Conservation (phyloP, 2,113 vertebrate species). For the Propithecus coquereli region DNA sequence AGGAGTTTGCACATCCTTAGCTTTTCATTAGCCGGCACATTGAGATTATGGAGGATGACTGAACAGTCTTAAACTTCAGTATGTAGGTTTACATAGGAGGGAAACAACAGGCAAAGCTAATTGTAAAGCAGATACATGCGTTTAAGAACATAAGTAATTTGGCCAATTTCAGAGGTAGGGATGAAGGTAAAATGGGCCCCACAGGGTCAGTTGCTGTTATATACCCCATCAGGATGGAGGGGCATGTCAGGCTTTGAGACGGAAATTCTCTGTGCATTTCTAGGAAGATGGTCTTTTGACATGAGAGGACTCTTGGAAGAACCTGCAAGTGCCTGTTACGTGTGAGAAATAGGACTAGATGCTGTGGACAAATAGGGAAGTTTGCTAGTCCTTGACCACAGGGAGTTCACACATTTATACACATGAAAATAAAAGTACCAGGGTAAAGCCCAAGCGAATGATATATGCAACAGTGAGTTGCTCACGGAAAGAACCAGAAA, state of each 20-base stretch:
- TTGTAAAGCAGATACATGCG: not conserved
- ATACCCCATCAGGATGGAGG: too few relatives aligned
- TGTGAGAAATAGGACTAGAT: not conserved
- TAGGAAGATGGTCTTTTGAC: not conserved
- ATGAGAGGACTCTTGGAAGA: not conserved
- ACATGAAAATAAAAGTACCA: not conserved
- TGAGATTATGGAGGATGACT: not conserved
- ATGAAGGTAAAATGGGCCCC: rapidly evolving
- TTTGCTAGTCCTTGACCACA: not conserved
- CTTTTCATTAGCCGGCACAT: not conserved
- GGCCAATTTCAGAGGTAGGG: not conserved
- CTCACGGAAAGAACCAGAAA: not conserved
- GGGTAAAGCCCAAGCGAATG: not conserved
- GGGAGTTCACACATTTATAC: conserved; percentile 15
- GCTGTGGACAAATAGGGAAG: not conserved
- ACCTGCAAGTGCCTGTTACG: not conserved
- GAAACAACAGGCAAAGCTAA: not conserved
- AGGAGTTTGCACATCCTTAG: not conserved
- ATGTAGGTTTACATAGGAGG: not conserved
- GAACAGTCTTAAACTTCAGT: not conserved
- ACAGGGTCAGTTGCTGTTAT: not conserved
- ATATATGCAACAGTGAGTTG: too few relatives aligned
- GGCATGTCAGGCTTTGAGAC: not conserved
- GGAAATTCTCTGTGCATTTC: not conserved
- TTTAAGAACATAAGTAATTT: not conserved